Percentiles rank a stretch among this genome's conserved stretches.
phyloP scores from a whole-genome alignment of 2,888 invertebrate genomes.

The Dolomedes plantarius region DNA sequence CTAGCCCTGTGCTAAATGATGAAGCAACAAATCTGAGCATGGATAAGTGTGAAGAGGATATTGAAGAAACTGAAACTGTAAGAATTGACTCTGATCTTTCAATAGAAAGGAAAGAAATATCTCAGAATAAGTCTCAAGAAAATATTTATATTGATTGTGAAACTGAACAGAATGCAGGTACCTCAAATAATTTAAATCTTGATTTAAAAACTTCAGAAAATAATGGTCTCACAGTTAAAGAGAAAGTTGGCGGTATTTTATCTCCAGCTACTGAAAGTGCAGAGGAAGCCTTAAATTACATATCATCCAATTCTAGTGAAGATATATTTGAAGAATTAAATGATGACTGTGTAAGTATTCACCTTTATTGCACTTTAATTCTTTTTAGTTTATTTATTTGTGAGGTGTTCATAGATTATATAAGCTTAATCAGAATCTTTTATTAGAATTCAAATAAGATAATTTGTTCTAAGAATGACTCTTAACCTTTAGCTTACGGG shows the following conservation, averaged over 20 bases:
- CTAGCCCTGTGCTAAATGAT: background rate
- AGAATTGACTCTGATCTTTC: background rate
- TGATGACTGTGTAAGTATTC: slow-evolving; percentile 45
- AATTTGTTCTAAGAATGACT: no score
- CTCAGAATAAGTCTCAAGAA: slow-evolving; percentile 19
- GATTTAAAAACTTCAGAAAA: background rate
- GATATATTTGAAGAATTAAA: slow-evolving; percentile 37
- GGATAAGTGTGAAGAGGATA: background rate
- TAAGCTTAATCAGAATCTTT: no score
- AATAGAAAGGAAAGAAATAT: background rate
- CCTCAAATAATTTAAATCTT: background rate
- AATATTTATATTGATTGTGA: background rate
- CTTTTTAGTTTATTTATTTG: no score
- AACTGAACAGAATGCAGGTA: background rate
- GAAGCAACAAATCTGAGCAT: background rate
- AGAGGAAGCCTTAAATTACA: slow-evolving; percentile 50
- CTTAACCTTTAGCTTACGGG: no score
- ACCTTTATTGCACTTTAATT: background rate
- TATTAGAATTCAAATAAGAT: no score
- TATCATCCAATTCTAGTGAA: slow-evolving; percentile 53
- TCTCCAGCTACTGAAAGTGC: slow-evolving; percentile 67
- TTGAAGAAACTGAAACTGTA: background rate
- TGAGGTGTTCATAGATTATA: no score
- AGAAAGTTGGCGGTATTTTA: slow-evolving; percentile 27
- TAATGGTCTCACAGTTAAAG: background rate